phyloP scores from a whole-genome alignment of 1,140 invertebrate species.

The Zaprionus africanus region DNA sequence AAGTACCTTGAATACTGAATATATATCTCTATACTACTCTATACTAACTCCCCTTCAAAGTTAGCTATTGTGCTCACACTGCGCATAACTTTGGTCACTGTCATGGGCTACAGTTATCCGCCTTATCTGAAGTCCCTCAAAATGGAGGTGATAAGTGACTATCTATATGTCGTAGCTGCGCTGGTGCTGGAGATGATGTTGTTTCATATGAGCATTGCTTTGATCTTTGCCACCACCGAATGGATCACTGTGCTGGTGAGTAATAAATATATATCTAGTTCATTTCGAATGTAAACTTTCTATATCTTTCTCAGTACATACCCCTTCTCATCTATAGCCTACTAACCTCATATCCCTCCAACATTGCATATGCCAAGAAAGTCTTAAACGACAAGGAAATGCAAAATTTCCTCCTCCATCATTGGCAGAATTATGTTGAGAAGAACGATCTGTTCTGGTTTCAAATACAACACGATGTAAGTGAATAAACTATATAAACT shows the following conservation, averaged over 20 bases:
- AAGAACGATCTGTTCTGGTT: constrained; percentile 31
- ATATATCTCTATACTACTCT: not conserved
- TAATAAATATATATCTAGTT: not conserved
- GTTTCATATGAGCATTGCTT: constrained; percentile 22
- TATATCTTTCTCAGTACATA: constrained; percentile 29
- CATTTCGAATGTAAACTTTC: not conserved
- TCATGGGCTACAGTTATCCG: not conserved
- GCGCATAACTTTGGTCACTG: constrained; percentile 19
- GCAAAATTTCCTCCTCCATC: not conserved
- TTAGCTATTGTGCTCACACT: constrained; percentile 32
- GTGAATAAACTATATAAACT: not conserved
- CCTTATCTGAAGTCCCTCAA: constrained; percentile 1
- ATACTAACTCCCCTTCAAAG: constrained; percentile 4
- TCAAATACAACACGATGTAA: constrained; percentile 40
- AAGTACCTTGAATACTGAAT: constrained; percentile 3
- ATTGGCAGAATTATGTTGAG: constrained; percentile 29
- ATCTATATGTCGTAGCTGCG: constrained; percentile 3
- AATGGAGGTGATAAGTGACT: constrained; percentile 24
- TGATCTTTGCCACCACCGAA: constrained; percentile 19
- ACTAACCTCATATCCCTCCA: not conserved
- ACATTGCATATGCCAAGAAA: not conserved
- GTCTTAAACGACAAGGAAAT: not conserved
- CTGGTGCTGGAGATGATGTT: constrained; percentile 22
- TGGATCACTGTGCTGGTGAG: constrained; percentile 46
- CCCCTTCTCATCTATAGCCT: constrained; percentile 16